Conservation (phyloP, 2,888 invertebrate species). For the Nomada lathburiana region DNA sequence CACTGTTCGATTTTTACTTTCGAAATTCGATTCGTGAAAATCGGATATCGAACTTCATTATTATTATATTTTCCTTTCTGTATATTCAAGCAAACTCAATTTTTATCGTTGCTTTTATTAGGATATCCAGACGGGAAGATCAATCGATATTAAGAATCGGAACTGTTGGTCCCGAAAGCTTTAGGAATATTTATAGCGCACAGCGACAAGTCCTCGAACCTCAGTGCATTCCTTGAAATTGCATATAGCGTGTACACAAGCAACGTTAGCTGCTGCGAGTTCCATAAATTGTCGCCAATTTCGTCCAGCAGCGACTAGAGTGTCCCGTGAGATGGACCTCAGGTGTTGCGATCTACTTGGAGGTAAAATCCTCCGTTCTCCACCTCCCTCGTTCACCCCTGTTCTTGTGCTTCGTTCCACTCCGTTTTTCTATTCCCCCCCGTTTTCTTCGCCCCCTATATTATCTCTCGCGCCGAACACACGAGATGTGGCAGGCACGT, state of each 20-base stretch:
- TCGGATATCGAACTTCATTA: background rate
- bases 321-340: slow-evolving; percentile 61
- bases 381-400: slow-evolving; percentile 31
- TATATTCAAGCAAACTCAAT: no score
- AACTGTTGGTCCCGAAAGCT: background rate
- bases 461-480: slow-evolving; percentile 62
- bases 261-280: slow-evolving; percentile 29
- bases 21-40: no score
- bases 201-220: no score
- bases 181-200: no score
- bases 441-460: slow-evolving; percentile 45
- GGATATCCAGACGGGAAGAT: no score
- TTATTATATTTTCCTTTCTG: no score
- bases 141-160: no score
- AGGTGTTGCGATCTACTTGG: slow-evolving; percentile 62
- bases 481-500: slow-evolving; percentile 34
- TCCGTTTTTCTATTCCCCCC: slow-evolving; percentile 6
- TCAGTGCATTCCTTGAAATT: no score
- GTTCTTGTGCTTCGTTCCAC: slow-evolving; percentile 28
- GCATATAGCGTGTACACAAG: background rate
- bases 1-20: background rate
- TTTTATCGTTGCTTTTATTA: no score
- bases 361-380: slow-evolving; percentile 40
- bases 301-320: slow-evolving; percentile 28
- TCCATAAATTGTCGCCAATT: slow-evolving; percentile 61